Evolutionary conservation across 2,888 invertebrate species (phyloP), one percentile per base, ranked within the genome.

Genomic region (Salticus scenicus): DNA sequence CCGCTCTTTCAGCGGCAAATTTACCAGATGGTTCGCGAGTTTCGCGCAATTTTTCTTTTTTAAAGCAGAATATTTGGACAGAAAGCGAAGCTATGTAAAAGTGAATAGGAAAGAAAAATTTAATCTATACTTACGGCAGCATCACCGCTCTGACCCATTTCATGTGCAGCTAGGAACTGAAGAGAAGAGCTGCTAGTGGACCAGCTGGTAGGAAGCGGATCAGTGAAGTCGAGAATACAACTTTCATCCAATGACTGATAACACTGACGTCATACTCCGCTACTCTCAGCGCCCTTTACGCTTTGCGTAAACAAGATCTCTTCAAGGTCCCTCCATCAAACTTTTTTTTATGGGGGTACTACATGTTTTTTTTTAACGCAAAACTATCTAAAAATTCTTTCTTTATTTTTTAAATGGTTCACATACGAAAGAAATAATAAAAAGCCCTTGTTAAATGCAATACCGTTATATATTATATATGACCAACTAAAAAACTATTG

Each of bases 191-290:
- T 64, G 51, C 72, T 51, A 67, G 71, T 76, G 71, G 82, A 82
- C 71, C 83, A 83, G 83, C 83, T 83, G 83, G 77, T 72, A 51
- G 70, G 66, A 72, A 77, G 76, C 72, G 71, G 64, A 83, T 80
- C 66, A 72, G 79, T 30, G 31, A 47, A n/a, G 63, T 63, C 31
- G 51, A 30, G 76, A 72, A 72, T 66, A 51, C 76, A 71, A 76
- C 71, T 76, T 83, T 77, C 71, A 66, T 37, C 76, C 75, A 72
- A 83, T 83, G 72, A 83, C 83, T 76, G 83, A 83, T 72, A 83
- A 66, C 42, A 51, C 17, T 76, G 83, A 83, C 83, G 83, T 83
- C 83, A 83, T 31, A 31, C 37, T 30, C 83, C 75, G 47, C 80
- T 80, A 73, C 80, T 80, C 69, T 77, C 67, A 67, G 80, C 80